Percentiles rank a stretch among this genome's conserved stretches.
These are phyloP conservation scores for Sinocyclocheilus rhinocerous DNA, from an alignment of 2,113 vertebrate species.

Conservation along the genomic window DNA sequence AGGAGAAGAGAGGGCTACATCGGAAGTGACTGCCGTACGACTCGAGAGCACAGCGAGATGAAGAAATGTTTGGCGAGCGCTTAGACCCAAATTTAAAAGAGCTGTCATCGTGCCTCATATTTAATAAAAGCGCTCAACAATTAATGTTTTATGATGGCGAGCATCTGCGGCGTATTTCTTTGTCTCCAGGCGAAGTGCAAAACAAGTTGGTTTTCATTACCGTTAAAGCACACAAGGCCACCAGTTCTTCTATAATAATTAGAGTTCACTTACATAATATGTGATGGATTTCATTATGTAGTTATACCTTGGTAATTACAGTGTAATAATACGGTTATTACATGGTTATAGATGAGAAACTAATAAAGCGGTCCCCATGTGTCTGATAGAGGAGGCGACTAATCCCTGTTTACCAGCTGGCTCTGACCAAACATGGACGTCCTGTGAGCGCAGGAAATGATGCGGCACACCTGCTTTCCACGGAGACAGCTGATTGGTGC, in stretches of 20 bases:
- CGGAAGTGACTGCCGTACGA: conserved; percentile 30
- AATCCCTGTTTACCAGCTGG: conserved; percentile 40
- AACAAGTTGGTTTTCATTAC: neutral
- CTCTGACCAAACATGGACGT: conserved; percentile 43
- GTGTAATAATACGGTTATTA: conserved; percentile 4
- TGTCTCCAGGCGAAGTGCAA: no score
- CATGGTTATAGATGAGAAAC: neutral
- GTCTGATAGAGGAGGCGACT: neutral
- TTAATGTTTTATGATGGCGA: conserved; percentile 10
- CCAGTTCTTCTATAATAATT: neutral
- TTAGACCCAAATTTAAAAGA: conserved; percentile 12
- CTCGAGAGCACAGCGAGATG: neutral
- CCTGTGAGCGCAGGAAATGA: conserved; percentile 36
- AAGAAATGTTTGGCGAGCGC: conserved; percentile 23
- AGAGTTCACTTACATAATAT: neutral
- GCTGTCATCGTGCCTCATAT: conserved; percentile 12
- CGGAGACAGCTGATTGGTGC: conserved; percentile 48
- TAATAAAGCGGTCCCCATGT: conserved; percentile 31
- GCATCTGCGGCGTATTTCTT: no score
- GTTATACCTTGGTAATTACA: neutral
- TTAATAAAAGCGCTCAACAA: conserved; percentile 18
- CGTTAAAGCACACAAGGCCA: neutral
- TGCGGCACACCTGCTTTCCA: conserved; percentile 54
- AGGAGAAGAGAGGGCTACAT: conserved; percentile 32
- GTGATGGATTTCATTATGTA: neutral